Percentiles rank a stretch among this genome's conserved stretches.
These are phyloP conservation scores for Platysternon megacephalum DNA, from an alignment of 2,113 vertebrate species.

Conservation along the genomic window DNA sequence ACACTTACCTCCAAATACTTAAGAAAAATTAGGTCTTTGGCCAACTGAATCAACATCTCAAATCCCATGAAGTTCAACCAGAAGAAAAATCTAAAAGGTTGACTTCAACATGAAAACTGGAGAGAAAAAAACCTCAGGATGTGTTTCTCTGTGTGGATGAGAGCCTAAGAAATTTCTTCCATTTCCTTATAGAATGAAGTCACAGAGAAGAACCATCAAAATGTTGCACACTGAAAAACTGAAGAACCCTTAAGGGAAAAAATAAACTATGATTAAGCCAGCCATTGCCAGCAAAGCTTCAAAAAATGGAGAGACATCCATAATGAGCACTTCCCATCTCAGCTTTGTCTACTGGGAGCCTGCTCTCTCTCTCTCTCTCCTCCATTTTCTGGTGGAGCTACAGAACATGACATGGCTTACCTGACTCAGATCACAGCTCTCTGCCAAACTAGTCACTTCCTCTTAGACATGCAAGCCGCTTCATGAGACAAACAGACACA, in stretches of 20 bases:
- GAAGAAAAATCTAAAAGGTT: slow-evolving; percentile 73
- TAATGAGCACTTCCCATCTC: slow-evolving; percentile 83
- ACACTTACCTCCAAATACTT: slow-evolving; percentile 71
- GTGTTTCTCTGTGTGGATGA: slow-evolving; percentile 74
- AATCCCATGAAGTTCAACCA: slow-evolving; percentile 75
- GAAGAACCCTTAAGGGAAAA: slow-evolving; percentile 67
- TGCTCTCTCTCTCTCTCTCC: slow-evolving; percentile 84
- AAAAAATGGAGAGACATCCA: slow-evolving; percentile 81
- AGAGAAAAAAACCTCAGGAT: slow-evolving; percentile 74
- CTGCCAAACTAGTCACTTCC: slow-evolving; percentile 86
- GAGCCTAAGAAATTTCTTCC: slow-evolving; percentile 79
- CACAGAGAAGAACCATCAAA: slow-evolving; percentile 78
- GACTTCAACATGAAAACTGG: slow-evolving; percentile 73
- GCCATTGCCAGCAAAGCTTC: slow-evolving; percentile 80
- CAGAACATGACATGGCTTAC: slow-evolving; percentile 88
- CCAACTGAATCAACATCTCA: slow-evolving; percentile 68
- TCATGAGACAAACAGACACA: slow-evolving; percentile 81
- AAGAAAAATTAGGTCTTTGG: slow-evolving; percentile 46
- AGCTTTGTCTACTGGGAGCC: slow-evolving; percentile 86
- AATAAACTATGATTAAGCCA: slow-evolving; percentile 71
- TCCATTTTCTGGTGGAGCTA: slow-evolving; percentile 99
- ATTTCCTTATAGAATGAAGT: slow-evolving; percentile 80
- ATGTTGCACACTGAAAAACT: slow-evolving; percentile 73
- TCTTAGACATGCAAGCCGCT: slow-evolving; percentile 82
- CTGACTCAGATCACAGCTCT: slow-evolving; percentile 92